Conservation (phyloP, 2,888 invertebrate genomes). For the Smittia aterrima region DNA sequence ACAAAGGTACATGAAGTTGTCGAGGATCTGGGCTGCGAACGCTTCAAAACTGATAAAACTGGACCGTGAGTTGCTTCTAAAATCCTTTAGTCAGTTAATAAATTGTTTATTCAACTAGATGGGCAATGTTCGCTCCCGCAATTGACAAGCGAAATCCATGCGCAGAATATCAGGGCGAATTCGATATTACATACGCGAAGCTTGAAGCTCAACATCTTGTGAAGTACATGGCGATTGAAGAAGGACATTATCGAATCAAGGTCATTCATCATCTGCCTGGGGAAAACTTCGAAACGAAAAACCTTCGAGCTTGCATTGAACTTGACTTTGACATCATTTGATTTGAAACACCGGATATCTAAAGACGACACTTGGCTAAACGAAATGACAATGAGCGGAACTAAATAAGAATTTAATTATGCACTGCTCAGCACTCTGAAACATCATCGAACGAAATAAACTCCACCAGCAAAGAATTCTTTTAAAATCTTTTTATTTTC, state of each 20-base stretch:
- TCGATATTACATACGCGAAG: not conserved
- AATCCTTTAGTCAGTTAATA: not conserved
- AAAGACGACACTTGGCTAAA: not conserved
- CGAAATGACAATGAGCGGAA: not conserved
- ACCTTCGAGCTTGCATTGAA: not conserved
- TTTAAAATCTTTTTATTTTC: too few species aligned
- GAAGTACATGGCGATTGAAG: conserved; percentile 7
- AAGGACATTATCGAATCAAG: conserved; percentile 8
- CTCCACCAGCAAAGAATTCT: too few species aligned
- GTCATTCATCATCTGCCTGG: not conserved
- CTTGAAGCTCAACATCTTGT: not conserved
- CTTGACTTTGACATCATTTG: conserved; percentile 21
- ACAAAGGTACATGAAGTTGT: not conserved
- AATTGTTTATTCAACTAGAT: too few species aligned
- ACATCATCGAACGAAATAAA: too few species aligned
- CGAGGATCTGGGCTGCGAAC: not conserved
- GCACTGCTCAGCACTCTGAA: too few species aligned
- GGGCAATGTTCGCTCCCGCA: not conserved
- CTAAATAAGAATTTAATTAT: too few species aligned
- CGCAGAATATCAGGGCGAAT: not conserved
- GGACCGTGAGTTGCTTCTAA: conserved; percentile 15
- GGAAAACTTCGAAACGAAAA: not conserved
- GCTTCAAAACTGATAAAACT: not conserved
- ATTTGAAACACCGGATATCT: not conserved
- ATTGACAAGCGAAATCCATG: not conserved